Evolutionary conservation across 2,888 invertebrate genomes (phyloP).

Genomic region (Actias luna): DNA sequence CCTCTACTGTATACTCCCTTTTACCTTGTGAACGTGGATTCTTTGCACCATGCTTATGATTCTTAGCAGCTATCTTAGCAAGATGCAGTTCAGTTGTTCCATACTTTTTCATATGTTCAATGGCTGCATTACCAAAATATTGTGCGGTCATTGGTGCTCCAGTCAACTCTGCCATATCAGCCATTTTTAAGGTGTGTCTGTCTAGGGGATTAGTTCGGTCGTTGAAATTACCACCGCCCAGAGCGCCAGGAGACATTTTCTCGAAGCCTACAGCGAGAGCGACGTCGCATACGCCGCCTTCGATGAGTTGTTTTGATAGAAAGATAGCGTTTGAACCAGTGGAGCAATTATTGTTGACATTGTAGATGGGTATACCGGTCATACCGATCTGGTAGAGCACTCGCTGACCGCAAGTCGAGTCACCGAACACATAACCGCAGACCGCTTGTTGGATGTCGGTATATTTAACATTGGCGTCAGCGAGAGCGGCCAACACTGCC

Average conservation of each 20-base stretch:
- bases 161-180: constrained; percentile 89
- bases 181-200: constrained; percentile 92
- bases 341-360: constrained; percentile 99
- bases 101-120: constrained; percentile 97
- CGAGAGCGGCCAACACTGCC: constrained; percentile 92
- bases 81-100: constrained; percentile 96
- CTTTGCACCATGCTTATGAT: constrained; percentile 97
- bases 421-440: constrained; percentile 97
- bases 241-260: constrained; percentile 97
- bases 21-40: constrained; percentile 99
- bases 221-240: constrained; percentile 86
- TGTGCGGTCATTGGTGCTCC: constrained; percentile 95
- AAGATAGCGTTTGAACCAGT: constrained; percentile 96
- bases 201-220: constrained; percentile 96
- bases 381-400: constrained; percentile 96
- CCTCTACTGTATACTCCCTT: constrained; percentile 94
- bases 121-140: constrained; percentile 97
- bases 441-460: constrained; percentile 92
- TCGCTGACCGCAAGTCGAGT: constrained; percentile 97
- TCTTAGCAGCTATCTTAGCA: constrained; percentile 98
- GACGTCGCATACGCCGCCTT: constrained; percentile 93
- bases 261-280: constrained; percentile 98
- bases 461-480: constrained; percentile 90
- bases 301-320: constrained; percentile 95
- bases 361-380: constrained; percentile 98